A percentile compares a stretch with the other conserved stretches of the same genome.
phyloP scores from a whole-genome alignment of 2,888 invertebrate genomes.

The Helicoverpa assulta region DNA sequence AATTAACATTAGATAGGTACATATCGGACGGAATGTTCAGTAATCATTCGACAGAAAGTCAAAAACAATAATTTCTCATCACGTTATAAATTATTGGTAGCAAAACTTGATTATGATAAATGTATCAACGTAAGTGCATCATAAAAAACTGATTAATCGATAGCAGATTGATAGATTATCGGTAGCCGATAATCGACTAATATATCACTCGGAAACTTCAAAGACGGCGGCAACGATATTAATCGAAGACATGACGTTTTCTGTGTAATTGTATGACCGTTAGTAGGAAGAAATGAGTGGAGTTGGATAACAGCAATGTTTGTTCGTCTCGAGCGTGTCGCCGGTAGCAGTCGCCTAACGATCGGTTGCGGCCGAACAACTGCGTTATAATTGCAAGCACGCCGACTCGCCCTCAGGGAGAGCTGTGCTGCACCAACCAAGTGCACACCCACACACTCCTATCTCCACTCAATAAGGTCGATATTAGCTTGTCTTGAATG shows the following conservation, averaged over 20 bases:
- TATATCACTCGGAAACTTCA: slow-evolving; percentile 45
- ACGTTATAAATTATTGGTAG: slow-evolving; percentile 12
- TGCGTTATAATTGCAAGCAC: slow-evolving; percentile 58
- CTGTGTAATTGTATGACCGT: slow-evolving; percentile 18
- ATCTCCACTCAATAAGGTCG: slow-evolving; percentile 1
- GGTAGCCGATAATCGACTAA: slow-evolving; percentile 39
- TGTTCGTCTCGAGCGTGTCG: slow-evolving; percentile 26
- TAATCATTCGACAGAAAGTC: slow-evolving; percentile 18
- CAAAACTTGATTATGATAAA: slow-evolving; percentile 43
- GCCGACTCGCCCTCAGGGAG: slow-evolving; percentile 45
- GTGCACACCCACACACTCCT: slow-evolving; percentile 1
- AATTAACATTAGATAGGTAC: neutral
- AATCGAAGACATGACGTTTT: slow-evolving; percentile 32
- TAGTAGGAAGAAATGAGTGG: slow-evolving; percentile 14
- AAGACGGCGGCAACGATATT: slow-evolving; percentile 45
- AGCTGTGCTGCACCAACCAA: slow-evolving; percentile 13
- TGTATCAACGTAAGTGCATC: slow-evolving; percentile 4
- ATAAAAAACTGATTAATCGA: slow-evolving; percentile 47
- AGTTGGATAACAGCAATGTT: slow-evolving; percentile 44
- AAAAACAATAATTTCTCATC: slow-evolving; percentile 14
- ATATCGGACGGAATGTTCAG: slow-evolving; percentile 23
- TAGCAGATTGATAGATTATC: slow-evolving; percentile 51
- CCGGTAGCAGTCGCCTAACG: slow-evolving; percentile 55
- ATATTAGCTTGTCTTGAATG: neutral
- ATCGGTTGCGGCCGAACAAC: slow-evolving; percentile 45